These are phyloP conservation scores for Ellobius talpinus DNA, from an alignment of 2,113 vertebrate genomes.

Conservation along the genomic window DNA sequence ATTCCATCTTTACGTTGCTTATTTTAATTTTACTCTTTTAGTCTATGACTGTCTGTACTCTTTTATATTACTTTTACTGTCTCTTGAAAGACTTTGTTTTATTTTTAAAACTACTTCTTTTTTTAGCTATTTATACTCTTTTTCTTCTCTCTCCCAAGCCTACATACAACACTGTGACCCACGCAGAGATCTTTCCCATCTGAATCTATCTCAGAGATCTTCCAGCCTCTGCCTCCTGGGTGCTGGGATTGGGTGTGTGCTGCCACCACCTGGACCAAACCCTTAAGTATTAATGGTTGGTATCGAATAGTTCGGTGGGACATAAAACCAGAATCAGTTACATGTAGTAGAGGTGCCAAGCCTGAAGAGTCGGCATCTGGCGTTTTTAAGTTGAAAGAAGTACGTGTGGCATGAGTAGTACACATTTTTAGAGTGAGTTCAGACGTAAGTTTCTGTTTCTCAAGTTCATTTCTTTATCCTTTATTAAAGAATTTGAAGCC, in stretches of 20 bases:
- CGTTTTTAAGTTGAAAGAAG: not conserved
- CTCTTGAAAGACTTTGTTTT: too few species aligned
- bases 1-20: too few species aligned
- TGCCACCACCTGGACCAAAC: not conserved
- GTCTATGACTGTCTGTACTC: too few species aligned
- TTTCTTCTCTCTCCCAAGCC: too few species aligned
- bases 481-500: conserved; percentile 42
- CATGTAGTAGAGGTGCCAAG: too few species aligned
- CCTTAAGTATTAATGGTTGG: not conserved
- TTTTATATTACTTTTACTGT: too few species aligned
- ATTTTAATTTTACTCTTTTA: too few species aligned
- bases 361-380: not conserved
- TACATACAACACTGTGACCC: too few species aligned
- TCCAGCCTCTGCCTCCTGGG: not conserved
- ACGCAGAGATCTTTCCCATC: too few species aligned
- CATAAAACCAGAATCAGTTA: not conserved
- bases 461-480: conserved; percentile 29
- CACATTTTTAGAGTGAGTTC: conserved; percentile 38
- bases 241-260: not conserved
- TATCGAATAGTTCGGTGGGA: not conserved
- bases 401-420: not conserved
- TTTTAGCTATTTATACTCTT: too few species aligned
- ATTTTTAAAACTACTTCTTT: too few species aligned
- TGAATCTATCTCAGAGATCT: not conserved
- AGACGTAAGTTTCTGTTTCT: conserved; percentile 28